phyloP scores from a whole-genome alignment of 2,888 invertebrate species.

The Tachina lurida region DNA sequence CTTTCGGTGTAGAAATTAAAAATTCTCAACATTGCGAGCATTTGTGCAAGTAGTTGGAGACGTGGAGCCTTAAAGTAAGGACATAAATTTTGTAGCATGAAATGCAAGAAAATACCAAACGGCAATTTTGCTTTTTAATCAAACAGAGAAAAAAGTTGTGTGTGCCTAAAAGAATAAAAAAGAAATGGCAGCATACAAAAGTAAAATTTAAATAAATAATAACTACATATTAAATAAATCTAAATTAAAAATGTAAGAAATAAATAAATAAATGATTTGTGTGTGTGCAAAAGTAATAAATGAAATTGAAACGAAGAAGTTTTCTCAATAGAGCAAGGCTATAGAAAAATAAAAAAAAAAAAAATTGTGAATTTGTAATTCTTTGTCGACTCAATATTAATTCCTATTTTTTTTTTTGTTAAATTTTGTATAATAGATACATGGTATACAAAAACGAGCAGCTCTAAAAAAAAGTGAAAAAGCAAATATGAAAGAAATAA shows the following conservation, averaged over 20 bases:
- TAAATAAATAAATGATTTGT: conserved; percentile 12
- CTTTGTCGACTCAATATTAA: conserved; percentile 55
- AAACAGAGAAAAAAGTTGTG: conserved; percentile 31
- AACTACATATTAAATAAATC: conserved; percentile 17
- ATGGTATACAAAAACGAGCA: conserved; percentile 73
- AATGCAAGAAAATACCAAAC: conserved; percentile 57
- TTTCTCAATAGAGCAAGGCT: conserved; percentile 55
- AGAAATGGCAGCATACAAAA: conserved; percentile 37
- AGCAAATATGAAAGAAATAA: conserved; percentile 31
- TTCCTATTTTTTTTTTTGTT: conserved; percentile 37
- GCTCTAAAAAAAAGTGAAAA: conserved; percentile 44
- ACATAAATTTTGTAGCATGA: conserved; percentile 73
- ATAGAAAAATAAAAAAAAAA: conserved; percentile 46
- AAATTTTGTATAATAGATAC: conserved; percentile 70
- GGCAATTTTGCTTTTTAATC: conserved; percentile 52
- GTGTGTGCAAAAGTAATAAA: background rate
- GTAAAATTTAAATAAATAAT: conserved; percentile 11
- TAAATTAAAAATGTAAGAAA: conserved; percentile 6
- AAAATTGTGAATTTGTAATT: conserved; percentile 63
- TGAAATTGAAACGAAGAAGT: conserved; percentile 4
- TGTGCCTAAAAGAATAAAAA: conserved; percentile 24
- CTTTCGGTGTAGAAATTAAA: conserved; percentile 73
- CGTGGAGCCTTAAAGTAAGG: conserved; percentile 80
- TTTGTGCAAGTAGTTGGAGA: conserved; percentile 79
- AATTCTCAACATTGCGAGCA: conserved; percentile 67